A percentile compares a stretch with the other conserved stretches of the same genome.
phyloP scores from a whole-genome alignment of 2,113 vertebrate genomes.

The Chaenocephalus aceratus region DNA sequence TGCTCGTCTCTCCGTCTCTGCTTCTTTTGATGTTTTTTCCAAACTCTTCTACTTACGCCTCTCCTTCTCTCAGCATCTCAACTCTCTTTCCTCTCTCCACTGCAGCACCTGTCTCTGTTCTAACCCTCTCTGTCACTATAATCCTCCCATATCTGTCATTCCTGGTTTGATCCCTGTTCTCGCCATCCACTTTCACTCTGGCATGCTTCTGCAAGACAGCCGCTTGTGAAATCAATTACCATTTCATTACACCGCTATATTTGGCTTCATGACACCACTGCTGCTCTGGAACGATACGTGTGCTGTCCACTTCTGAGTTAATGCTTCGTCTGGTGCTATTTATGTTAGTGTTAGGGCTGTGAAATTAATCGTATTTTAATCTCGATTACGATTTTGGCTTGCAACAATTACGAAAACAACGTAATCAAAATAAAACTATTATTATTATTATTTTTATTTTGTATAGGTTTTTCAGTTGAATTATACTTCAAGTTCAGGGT shows the following conservation, averaged over 20 bases:
- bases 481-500: no score
- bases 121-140: not conserved
- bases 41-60: not conserved
- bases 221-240: conserved; percentile 68
- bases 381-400: no score
- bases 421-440: no score
- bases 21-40: not conserved
- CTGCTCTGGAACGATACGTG: conserved; percentile 34
- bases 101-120: no score
- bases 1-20: not conserved
- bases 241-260: conserved; percentile 52
- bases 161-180: no score
- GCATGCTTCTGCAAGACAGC: conserved; percentile 62
- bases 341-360: not conserved
- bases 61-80: not conserved
- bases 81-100: not conserved
- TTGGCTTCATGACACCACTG: conserved; percentile 46
- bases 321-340: not conserved
- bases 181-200: conserved; percentile 31
- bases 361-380: no score
- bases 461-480: no score
- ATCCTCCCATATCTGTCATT: not conserved
- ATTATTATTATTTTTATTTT: no score
- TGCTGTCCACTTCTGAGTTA: not conserved
- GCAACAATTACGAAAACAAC: no score